Conservation (phyloP, 1,140 invertebrate species). For the Drosophila yakuba region DNA sequence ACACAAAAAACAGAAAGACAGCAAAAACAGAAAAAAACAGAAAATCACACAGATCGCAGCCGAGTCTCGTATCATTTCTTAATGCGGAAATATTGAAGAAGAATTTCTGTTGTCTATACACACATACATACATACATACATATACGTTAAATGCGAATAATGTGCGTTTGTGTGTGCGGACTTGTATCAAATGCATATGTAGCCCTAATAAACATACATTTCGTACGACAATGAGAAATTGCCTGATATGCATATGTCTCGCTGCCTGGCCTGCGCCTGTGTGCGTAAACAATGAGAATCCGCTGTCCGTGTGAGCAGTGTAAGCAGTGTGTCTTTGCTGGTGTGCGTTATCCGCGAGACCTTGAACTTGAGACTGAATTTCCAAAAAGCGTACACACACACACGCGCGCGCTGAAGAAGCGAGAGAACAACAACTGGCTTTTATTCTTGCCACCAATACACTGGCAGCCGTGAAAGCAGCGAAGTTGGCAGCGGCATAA, state of each 20-base stretch:
- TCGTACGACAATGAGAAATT: constrained; percentile 57
- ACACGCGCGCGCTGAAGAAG: constrained; percentile 33
- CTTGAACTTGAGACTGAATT: constrained; percentile 85
- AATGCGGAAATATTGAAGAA: constrained; percentile 79
- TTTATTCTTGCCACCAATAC: constrained; percentile 37
- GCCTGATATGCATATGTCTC: constrained; percentile 39
- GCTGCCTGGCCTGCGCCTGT: constrained; percentile 7
- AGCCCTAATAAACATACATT: constrained; percentile 51
- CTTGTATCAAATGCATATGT: constrained; percentile 46
- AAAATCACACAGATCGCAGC: constrained; percentile 17
- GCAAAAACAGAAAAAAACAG: constrained; percentile 6
- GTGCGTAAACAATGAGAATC: constrained; percentile 46
- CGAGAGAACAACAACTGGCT: constrained; percentile 60
- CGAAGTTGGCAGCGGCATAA: constrained; percentile 55
- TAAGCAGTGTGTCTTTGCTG: constrained; percentile 28
- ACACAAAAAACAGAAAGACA: constrained; percentile 6
- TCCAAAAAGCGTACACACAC: constrained; percentile 78
- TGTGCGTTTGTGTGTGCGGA: constrained; percentile 22
- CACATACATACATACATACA: too few relatives aligned
- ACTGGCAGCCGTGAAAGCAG: constrained; percentile 23
- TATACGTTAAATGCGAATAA: neutral
- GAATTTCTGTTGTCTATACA: constrained; percentile 49
- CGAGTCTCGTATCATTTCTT: constrained; percentile 64
- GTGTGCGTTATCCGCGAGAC: constrained; percentile 78
- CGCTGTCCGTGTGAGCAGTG: constrained; percentile 23